Evolutionary conservation across 1,140 invertebrate genomes (phyloP).

Genomic region (Meloidogyne floridensis): DNA sequence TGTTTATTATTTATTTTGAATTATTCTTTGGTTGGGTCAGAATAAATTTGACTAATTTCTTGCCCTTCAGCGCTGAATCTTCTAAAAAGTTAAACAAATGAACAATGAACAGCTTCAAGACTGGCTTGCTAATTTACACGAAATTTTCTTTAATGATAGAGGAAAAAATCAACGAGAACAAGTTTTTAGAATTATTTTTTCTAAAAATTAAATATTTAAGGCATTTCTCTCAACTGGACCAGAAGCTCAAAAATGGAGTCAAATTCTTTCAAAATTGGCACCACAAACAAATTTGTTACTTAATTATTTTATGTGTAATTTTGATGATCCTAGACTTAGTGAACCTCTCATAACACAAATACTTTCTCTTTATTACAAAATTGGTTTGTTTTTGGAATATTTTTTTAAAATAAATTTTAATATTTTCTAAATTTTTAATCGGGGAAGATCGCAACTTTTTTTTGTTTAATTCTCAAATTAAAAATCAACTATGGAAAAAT

Average conservation of each 20-base stretch:
- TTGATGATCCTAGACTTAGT: constrained; percentile 55
- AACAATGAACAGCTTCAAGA: constrained; percentile 44
- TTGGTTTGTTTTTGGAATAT: constrained; percentile 40
- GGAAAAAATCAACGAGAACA: not conserved
- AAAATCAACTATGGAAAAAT: no score
- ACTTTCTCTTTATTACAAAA: constrained; percentile 59
- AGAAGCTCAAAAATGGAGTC: constrained; percentile 16
- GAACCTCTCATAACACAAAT: constrained; percentile 60
- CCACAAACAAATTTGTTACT: constrained; percentile 50
- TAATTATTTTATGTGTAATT: constrained; percentile 57
- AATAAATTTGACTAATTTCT: not conserved
- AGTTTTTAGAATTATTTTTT: not conserved
- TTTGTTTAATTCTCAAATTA: no score
- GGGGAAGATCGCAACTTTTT: no score
- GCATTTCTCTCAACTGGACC: not conserved
- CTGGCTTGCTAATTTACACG: constrained; percentile 37
- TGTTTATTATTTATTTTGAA: no score
- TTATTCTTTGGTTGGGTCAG: no score
- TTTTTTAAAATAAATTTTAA: constrained; percentile 33
- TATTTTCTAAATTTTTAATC: no score
- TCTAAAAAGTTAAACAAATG: constrained; percentile 13
- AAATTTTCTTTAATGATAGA: constrained; percentile 16
- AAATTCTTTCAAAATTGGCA: constrained; percentile 29
- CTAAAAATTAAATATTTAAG: not conserved
- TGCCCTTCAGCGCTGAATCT: not conserved